Percentiles rank a stretch among this genome's conserved stretches.
Evolutionary conservation across 2,888 invertebrate species (phyloP).

Genomic region (Conistra vaccinii): DNA sequence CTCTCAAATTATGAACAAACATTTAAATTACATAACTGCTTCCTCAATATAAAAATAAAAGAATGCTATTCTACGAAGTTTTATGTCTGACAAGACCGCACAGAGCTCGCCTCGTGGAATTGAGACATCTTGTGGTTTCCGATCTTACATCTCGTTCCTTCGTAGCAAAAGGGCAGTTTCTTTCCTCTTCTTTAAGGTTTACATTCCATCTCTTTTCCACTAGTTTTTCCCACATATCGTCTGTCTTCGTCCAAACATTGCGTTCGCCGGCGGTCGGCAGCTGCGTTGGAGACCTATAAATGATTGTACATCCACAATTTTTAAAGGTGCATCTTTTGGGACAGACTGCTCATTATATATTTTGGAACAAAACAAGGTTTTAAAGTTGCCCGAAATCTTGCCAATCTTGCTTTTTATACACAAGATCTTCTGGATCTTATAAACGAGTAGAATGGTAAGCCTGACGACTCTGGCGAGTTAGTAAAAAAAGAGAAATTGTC

Average conservation of each 20-base stretch:
- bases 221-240: slow-evolving; percentile 85
- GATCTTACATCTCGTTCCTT: slow-evolving; percentile 86
- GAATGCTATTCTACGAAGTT: slow-evolving; percentile 86
- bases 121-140: slow-evolving; percentile 91
- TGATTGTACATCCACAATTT: slow-evolving; percentile 85
- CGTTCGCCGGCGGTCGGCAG: slow-evolving; percentile 86
- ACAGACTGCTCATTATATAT: slow-evolving; percentile 71
- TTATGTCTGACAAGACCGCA: slow-evolving; percentile 88
- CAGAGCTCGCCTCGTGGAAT: slow-evolving; percentile 89
- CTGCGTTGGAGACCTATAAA: slow-evolving; percentile 88
- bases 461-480: slow-evolving; percentile 4
- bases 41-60: slow-evolving; percentile 78
- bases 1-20: slow-evolving; percentile 66
- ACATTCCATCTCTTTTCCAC: slow-evolving; percentile 84
- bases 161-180: slow-evolving; percentile 75
- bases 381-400: slow-evolving; percentile 24
- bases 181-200: slow-evolving; percentile 86
- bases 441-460: not conserved
- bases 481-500: slow-evolving; percentile 49
- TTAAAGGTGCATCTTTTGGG: slow-evolving; percentile 77
- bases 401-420: slow-evolving; percentile 9
- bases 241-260: slow-evolving; percentile 90
- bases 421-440: not conserved
- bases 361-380: slow-evolving; percentile 43
- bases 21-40: slow-evolving; percentile 74